Conservation (phyloP, 2,113 vertebrate genomes). For the Ursus arctos region DNA sequence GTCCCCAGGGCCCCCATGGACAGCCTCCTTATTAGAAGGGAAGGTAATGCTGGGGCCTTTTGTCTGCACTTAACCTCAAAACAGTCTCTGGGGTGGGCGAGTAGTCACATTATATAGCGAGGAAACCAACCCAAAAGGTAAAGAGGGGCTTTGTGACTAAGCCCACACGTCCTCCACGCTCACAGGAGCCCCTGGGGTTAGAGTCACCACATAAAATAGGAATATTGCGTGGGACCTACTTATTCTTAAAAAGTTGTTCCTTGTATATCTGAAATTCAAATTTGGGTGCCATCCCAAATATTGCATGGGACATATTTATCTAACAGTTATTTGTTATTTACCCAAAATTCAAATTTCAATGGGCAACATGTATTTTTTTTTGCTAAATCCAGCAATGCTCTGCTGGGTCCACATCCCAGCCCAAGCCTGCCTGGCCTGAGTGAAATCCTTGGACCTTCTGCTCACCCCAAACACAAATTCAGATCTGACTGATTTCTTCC, state of each 20-base stretch:
- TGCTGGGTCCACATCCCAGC: not conserved
- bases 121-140: not conserved
- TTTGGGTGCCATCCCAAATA: not conserved
- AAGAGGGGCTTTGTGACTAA: too few relatives aligned
- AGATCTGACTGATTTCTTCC: not conserved
- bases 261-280: not conserved
- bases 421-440: not conserved
- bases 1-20: not conserved
- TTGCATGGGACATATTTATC: not conserved
- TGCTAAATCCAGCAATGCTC: not conserved
- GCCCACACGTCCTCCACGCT: not conserved
- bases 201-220: not conserved
- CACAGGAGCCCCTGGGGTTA: not conserved
- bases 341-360: not conserved
- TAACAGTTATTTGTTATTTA: not conserved
- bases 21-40: not conserved
- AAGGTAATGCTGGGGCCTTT: not conserved
- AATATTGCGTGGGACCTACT: not conserved
- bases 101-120: rapidly evolving
- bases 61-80: not conserved
- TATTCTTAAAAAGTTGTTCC: not conserved
- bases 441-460: not conserved
- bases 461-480: not conserved
- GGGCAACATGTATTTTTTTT: not conserved
- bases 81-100: not conserved